Percentiles rank a stretch among this genome's conserved stretches.
Conservation (phyloP, 2,797 vertebrate species). For the Ptychobarbus kaznakovi region DNA sequence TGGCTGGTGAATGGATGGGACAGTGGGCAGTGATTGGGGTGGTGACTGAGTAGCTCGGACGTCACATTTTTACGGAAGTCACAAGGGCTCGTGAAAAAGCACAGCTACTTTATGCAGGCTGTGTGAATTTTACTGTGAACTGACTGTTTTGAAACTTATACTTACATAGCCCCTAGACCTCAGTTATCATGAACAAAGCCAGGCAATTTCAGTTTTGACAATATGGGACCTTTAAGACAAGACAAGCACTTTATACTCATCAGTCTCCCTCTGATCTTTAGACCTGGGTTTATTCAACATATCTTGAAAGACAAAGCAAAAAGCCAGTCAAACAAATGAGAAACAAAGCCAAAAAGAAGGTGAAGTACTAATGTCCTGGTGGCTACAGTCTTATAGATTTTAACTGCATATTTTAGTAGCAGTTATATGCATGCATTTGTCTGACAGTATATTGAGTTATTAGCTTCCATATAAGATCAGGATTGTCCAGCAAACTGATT, state of each 20-base stretch:
- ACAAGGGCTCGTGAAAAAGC: too few relatives aligned
- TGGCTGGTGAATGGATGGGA: too few relatives aligned
- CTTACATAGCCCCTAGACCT: too few relatives aligned
- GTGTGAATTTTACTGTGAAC: too few relatives aligned
- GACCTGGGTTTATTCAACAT: background rate
- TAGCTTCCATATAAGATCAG: slow-evolving; percentile 44
- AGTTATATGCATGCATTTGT: slow-evolving; percentile 11
- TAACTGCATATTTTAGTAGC: background rate
- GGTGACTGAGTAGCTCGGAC: too few relatives aligned
- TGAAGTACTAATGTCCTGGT: background rate
- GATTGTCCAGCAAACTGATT: slow-evolving; percentile 48
- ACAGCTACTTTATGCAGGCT: too few relatives aligned
- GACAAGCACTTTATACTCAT: background rate
- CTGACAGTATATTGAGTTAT: slow-evolving; percentile 46
- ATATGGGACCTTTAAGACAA: background rate
- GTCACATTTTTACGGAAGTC: too few relatives aligned
- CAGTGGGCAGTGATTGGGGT: too few relatives aligned
- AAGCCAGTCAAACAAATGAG: background rate
- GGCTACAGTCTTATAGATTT: background rate
- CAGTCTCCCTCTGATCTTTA: background rate
- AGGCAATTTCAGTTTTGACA: too few relatives aligned
- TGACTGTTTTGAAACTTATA: too few relatives aligned
- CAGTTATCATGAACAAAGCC: too few relatives aligned
- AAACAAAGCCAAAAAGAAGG: background rate
- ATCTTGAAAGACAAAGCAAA: background rate